A percentile compares a stretch with the other conserved stretches of the same genome.
These are phyloP conservation scores for Bombus terrestris DNA, from an alignment of 1,140 invertebrate genomes.

Conservation along the genomic window DNA sequence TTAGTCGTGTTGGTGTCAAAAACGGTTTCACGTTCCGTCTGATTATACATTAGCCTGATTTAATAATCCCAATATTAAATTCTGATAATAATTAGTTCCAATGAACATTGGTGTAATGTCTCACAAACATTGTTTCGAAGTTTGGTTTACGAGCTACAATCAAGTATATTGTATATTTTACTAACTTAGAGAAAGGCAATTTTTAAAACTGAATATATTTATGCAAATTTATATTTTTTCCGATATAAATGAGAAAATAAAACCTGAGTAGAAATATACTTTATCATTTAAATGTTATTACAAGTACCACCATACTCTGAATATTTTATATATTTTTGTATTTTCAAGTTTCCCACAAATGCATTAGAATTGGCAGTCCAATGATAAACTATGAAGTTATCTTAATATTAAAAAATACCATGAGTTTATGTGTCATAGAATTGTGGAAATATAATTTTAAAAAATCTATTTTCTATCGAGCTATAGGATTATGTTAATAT, in stretches of 20 bases:
- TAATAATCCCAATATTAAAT: constrained; percentile 41
- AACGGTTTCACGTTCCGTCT: constrained; percentile 23
- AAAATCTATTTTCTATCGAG: too few species aligned
- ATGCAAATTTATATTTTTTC: neutral
- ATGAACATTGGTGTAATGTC: neutral
- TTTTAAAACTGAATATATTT: neutral
- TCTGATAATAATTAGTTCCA: constrained; percentile 25
- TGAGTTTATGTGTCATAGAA: too few species aligned
- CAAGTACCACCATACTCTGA: neutral
- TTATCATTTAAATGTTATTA: neutral
- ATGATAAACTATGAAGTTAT: too few species aligned
- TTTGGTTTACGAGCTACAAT: neutral
- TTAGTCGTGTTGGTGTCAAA: constrained; percentile 19
- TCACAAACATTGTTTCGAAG: neutral
- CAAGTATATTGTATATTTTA: too few species aligned
- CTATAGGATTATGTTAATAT: too few species aligned
- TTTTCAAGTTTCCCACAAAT: too few species aligned
- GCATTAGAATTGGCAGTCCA: too few species aligned
- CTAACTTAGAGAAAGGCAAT: too few species aligned
- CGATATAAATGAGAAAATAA: too few species aligned
- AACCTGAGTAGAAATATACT: neutral
- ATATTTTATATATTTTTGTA: neutral
- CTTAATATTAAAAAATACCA: too few species aligned
- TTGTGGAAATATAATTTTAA: too few species aligned
- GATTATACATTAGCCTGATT: neutral